A percentile compares a stretch with the other conserved stretches of the same genome.
These are phyloP conservation scores for Neosalanx taihuensis DNA, from an alignment of 2,797 vertebrate genomes.

Conservation along the genomic window DNA sequence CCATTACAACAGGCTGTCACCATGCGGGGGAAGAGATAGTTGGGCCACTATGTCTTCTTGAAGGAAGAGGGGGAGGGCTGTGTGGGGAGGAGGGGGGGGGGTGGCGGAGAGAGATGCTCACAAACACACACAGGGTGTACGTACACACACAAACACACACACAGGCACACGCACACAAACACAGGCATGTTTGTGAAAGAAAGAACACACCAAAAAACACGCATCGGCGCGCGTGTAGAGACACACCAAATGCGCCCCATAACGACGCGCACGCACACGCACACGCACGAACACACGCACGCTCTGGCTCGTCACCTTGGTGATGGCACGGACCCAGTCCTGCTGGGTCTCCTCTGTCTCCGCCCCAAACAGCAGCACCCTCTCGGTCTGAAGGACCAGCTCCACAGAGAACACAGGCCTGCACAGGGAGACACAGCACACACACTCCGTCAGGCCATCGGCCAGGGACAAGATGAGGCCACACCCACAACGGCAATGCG, in stretches of 20 bases:
- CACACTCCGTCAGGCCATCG: neutral
- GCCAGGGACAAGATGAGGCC: conserved; percentile 22
- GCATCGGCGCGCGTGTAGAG: neutral
- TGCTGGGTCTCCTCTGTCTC: conserved; percentile 5
- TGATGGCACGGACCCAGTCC: conserved; percentile 9
- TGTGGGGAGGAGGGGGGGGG: neutral
- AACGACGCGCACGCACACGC: neutral
- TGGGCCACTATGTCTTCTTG: conserved; percentile 7
- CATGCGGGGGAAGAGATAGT: neutral
- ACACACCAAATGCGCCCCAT: neutral
- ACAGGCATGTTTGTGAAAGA: neutral
- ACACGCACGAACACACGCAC: no score
- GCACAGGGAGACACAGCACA: neutral
- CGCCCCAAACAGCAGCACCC: conserved; percentile 4
- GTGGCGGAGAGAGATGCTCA: neutral
- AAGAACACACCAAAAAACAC: neutral
- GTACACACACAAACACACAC: neutral
- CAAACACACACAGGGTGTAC: neutral
- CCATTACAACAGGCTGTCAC: conserved; percentile 23
- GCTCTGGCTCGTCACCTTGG: neutral
- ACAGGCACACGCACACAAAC: neutral
- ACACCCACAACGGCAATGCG: neutral
- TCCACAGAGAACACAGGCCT: neutral
- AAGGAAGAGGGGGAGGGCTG: neutral
- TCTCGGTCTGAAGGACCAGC: neutral